These are phyloP conservation scores for Ctena decussata DNA, from an alignment of 2,888 invertebrate genomes.

Conservation along the genomic window DNA sequence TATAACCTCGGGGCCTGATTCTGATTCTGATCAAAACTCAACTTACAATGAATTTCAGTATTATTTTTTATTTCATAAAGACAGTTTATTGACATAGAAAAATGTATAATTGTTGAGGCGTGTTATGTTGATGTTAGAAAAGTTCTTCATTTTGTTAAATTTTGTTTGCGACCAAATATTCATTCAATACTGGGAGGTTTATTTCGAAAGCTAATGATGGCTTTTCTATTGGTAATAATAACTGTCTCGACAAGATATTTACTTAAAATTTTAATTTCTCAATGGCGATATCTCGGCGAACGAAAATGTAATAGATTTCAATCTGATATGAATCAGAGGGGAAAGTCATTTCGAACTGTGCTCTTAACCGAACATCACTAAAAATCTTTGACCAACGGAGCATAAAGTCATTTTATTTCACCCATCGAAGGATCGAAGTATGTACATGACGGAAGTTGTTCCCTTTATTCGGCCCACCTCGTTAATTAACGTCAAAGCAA, in stretches of 20 bases:
- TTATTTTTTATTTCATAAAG: too few relatives aligned
- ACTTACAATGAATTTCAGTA: too few relatives aligned
- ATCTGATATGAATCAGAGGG: conserved; percentile 13
- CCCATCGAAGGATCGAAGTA: background rate
- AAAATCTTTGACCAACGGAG: background rate
- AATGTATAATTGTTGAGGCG: too few relatives aligned
- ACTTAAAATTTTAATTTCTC: conserved; percentile 8
- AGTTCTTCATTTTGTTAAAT: background rate
- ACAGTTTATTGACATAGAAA: too few relatives aligned
- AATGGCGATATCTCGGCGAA: background rate
- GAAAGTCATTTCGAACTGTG: conserved; percentile 7
- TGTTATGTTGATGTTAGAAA: background rate
- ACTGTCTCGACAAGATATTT: conserved; percentile 1
- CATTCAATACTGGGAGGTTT: background rate
- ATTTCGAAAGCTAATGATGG: background rate
- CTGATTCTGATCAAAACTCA: too few relatives aligned
- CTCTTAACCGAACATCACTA: background rate
- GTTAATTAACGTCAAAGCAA: background rate
- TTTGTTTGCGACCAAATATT: background rate
- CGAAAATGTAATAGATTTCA: conserved; percentile 10
- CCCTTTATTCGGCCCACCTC: background rate
- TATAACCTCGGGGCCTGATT: too few relatives aligned
- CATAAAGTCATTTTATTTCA: conserved; percentile 2
- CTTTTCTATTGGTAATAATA: background rate
- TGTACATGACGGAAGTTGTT: background rate